Percentiles rank a stretch among this genome's conserved stretches.
These are phyloP conservation scores for Tragelaphus imberbis DNA, from an alignment of 2,113 vertebrate genomes.

Conservation along the genomic window DNA sequence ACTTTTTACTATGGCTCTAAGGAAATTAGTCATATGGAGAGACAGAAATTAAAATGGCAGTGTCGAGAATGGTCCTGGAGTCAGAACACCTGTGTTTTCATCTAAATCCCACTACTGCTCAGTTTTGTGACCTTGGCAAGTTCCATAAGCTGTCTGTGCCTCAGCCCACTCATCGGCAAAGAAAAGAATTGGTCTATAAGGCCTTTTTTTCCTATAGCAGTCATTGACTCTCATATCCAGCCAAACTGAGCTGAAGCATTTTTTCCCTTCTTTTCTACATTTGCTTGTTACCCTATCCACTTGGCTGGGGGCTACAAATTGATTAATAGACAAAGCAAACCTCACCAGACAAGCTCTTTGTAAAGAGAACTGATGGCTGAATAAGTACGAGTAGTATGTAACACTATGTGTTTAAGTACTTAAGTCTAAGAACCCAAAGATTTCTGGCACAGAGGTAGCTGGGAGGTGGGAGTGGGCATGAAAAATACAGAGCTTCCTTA, in stretches of 20 bases:
- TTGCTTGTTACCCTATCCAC: neutral
- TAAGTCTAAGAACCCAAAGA: neutral
- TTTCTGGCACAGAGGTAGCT: neutral
- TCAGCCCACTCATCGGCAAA: constrained; percentile 26
- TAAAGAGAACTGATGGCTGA: constrained; percentile 3
- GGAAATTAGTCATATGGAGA: neutral
- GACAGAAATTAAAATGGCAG: neutral
- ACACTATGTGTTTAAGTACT: neutral
- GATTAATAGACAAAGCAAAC: constrained; percentile 16
- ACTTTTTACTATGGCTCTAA: neutral
- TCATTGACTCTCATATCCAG: constrained; percentile 15
- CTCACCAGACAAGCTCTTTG: neutral
- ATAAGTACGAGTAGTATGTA: neutral
- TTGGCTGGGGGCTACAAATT: neutral
- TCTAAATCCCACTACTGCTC: neutral
- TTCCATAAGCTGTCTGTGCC: neutral
- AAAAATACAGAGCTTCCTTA: neutral
- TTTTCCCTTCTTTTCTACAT: constrained; percentile 3
- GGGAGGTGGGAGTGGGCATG: neutral
- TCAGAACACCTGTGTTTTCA: neutral
- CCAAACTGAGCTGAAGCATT: constrained; percentile 16
- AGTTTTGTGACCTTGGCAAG: neutral
- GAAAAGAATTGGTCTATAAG: constrained; percentile 25
- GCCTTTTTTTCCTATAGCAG: neutral
- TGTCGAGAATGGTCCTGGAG: neutral